Conservation (phyloP, 1,140 invertebrate species). For the Eupristina koningsbergeri region DNA sequence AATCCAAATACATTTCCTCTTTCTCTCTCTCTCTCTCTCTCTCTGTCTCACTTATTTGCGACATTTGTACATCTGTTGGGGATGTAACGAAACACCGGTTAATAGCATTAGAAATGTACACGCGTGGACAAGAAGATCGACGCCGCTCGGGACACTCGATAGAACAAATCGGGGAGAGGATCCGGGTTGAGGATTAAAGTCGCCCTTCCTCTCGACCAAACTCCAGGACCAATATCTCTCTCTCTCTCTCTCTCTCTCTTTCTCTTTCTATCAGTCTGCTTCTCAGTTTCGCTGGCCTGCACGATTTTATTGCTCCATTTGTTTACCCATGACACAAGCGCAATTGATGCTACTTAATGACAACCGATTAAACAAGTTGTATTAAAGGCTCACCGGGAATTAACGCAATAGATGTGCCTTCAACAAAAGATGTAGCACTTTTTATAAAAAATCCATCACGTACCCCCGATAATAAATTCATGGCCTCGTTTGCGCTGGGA, state of each 20-base stretch:
- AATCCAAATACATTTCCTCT: neutral
- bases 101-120: slow-evolving; percentile 68
- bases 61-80: slow-evolving; percentile 67
- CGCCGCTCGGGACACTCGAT: slow-evolving; percentile 59
- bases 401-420: no score
- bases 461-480: no score
- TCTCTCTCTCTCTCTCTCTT: no score
- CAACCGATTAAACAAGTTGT: neutral
- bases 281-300: no score
- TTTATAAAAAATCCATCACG: no score
- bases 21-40: slow-evolving; percentile 5
- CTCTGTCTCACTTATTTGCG: neutral
- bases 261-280: no score
- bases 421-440: neutral
- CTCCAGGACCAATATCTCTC: neutral
- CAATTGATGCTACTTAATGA: no score
- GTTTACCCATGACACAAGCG: slow-evolving; percentile 30
- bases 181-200: neutral
- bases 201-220: no score
- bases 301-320: slow-evolving; percentile 38
- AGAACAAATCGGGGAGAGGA: slow-evolving; percentile 41
- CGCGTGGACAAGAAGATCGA: slow-evolving; percentile 45
- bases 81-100: slow-evolving; percentile 70
- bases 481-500: no score
- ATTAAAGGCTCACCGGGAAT: neutral